phyloP scores from a whole-genome alignment of 2,113 vertebrate genomes.

The Pelecanoides urinatrix region DNA sequence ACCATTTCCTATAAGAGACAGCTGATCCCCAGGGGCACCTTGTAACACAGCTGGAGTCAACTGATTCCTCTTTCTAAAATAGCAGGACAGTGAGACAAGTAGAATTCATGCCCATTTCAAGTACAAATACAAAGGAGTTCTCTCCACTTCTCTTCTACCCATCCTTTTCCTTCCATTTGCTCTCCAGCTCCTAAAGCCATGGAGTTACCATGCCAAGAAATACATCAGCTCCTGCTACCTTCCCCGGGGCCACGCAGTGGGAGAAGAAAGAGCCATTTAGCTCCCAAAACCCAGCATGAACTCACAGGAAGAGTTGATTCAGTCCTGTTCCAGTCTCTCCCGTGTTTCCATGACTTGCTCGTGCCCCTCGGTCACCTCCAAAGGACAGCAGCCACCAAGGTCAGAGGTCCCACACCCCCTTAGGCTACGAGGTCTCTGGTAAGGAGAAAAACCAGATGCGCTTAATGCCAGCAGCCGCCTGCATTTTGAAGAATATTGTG shows the following conservation, averaged over 20 bases:
- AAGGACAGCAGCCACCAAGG: not conserved
- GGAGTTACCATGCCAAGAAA: not conserved
- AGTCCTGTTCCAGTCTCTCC: not conserved
- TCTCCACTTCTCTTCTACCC: not conserved
- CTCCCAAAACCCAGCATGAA: accelerated
- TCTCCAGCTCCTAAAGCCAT: not conserved
- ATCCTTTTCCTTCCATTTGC: not conserved
- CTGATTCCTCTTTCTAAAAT: not conserved
- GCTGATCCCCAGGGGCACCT: not conserved
- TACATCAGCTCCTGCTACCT: not conserved
- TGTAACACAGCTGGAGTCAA: not conserved
- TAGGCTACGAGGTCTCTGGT: too few relatives aligned
- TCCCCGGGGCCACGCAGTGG: accelerated
- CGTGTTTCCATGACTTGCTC: not conserved
- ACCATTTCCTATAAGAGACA: not conserved
- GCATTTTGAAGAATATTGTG: not conserved
- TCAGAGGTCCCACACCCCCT: not conserved
- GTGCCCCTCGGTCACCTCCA: not conserved
- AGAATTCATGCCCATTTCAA: not conserved
- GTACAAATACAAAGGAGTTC: not conserved
- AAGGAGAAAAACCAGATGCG: not conserved
- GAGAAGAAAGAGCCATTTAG: not conserved
- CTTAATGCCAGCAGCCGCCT: not conserved
- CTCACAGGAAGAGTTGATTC: too few relatives aligned
- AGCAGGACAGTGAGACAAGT: not conserved